Evolutionary conservation across 2,797 vertebrate genomes (phyloP).

Genomic region (Muscicapa comitata): DNA sequence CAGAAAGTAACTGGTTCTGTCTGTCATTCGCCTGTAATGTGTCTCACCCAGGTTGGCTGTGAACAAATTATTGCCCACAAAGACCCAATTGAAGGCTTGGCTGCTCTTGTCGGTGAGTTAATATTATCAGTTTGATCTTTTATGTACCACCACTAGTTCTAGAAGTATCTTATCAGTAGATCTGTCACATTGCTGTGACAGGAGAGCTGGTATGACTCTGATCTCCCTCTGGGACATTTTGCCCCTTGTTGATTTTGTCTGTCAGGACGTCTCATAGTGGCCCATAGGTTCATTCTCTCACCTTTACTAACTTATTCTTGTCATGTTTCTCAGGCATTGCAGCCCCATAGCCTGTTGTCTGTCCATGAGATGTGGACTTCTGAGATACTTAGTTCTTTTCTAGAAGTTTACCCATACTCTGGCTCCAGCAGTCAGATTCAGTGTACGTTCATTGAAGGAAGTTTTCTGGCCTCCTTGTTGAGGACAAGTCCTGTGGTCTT

Average conservation of each 20-base stretch:
- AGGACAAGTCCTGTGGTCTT: background rate
- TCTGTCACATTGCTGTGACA: background rate
- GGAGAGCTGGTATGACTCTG: background rate
- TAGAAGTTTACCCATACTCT: background rate
- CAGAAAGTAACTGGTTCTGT: accelerated
- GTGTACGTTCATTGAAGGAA: background rate
- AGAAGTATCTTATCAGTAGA: background rate
- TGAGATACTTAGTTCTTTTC: background rate
- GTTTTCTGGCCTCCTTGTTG: background rate
- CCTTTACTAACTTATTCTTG: background rate
- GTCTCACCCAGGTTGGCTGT: constrained; percentile 82
- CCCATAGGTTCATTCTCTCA: background rate
- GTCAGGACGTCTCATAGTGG: accelerated
- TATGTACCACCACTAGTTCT: background rate
- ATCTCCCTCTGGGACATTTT: background rate
- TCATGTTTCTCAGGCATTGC: background rate
- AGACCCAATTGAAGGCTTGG: constrained; percentile 79
- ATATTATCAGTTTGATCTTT: background rate
- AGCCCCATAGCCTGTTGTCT: background rate
- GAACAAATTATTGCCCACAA: constrained; percentile 75
- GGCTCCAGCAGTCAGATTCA: background rate
- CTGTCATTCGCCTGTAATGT: background rate
- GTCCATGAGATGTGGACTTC: background rate
- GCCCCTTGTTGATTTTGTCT: background rate
- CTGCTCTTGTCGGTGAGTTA: constrained; percentile 82